A percentile compares a stretch with the other conserved stretches of the same genome.
These are phyloP conservation scores for Poeciliopsis infans DNA, from an alignment of 2,797 vertebrate genomes.

Conservation along the genomic window DNA sequence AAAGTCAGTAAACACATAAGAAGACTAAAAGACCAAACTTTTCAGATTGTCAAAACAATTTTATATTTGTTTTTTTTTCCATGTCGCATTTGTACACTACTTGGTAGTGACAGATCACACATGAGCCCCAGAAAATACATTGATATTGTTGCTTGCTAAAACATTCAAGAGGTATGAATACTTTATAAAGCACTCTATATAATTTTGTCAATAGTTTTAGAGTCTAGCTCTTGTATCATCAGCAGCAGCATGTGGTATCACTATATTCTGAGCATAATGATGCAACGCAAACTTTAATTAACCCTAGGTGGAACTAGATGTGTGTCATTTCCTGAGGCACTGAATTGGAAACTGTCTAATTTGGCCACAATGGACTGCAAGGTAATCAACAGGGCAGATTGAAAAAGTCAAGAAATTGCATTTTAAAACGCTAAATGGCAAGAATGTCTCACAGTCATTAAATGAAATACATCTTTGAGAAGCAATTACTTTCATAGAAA, in stretches of 20 bases:
- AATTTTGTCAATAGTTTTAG: background rate
- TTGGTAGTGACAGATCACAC: background rate
- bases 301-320: slow-evolving; percentile 4
- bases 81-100: background rate
- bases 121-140: background rate
- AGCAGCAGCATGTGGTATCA: background rate
- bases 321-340: slow-evolving; percentile 16
- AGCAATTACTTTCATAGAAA: slow-evolving; percentile 13
- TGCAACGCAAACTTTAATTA: background rate
- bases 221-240: background rate
- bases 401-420: slow-evolving; percentile 11
- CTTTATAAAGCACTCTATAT: background rate
- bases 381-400: background rate
- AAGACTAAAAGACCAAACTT: background rate
- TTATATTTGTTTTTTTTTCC: background rate
- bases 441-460: slow-evolving; percentile 12
- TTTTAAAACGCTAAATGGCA: slow-evolving; percentile 8
- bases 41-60: background rate
- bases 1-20: background rate
- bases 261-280: slow-evolving; percentile 1
- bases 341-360: slow-evolving; percentile 1
- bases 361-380: slow-evolving; percentile 1
- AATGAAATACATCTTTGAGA: slow-evolving; percentile 14
- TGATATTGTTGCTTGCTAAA: slow-evolving; percentile 1
- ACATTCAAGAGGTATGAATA: slow-evolving; percentile 2